phyloP scores from a whole-genome alignment of 2,888 invertebrate genomes.

The Dione vanillae region DNA sequence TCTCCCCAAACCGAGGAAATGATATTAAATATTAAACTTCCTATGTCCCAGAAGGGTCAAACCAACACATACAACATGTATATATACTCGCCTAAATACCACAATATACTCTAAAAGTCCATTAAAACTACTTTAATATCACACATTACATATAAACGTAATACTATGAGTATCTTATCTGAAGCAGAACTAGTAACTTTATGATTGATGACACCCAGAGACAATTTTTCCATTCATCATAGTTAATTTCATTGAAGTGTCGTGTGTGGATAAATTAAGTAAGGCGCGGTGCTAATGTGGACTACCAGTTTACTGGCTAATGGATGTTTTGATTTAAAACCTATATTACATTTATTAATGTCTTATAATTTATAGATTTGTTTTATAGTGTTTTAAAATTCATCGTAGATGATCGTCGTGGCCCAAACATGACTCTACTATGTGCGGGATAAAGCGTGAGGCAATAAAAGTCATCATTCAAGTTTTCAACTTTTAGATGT shows the following conservation, averaged over 20 bases:
- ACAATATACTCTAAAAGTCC: neutral
- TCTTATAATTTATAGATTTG: neutral
- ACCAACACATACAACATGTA: too few relatives aligned
- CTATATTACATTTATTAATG: slow-evolving; percentile 23
- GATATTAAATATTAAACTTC: too few relatives aligned
- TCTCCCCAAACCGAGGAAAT: too few relatives aligned
- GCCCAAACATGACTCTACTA: too few relatives aligned
- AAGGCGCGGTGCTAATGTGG: slow-evolving; percentile 59
- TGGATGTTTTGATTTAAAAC: slow-evolving; percentile 52
- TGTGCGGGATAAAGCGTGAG: neutral
- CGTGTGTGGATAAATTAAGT: slow-evolving; percentile 64
- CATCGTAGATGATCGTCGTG: too few relatives aligned
- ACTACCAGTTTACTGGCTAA: slow-evolving; percentile 59
- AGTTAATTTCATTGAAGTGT: slow-evolving; percentile 74
- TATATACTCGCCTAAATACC: too few relatives aligned
- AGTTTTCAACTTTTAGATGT: too few relatives aligned
- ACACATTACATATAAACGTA: neutral
- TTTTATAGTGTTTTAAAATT: too few relatives aligned
- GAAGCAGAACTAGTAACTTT: slow-evolving; percentile 50
- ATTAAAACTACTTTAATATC: slow-evolving; percentile 17
- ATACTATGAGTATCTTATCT: slow-evolving; percentile 7
- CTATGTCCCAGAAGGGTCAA: too few relatives aligned
- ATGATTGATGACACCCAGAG: slow-evolving; percentile 74
- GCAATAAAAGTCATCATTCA: neutral
- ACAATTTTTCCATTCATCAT: slow-evolving; percentile 81